These are phyloP conservation scores for Gallirallus australis DNA, from an alignment of 2,797 vertebrate genomes.

Conservation along the genomic window DNA sequence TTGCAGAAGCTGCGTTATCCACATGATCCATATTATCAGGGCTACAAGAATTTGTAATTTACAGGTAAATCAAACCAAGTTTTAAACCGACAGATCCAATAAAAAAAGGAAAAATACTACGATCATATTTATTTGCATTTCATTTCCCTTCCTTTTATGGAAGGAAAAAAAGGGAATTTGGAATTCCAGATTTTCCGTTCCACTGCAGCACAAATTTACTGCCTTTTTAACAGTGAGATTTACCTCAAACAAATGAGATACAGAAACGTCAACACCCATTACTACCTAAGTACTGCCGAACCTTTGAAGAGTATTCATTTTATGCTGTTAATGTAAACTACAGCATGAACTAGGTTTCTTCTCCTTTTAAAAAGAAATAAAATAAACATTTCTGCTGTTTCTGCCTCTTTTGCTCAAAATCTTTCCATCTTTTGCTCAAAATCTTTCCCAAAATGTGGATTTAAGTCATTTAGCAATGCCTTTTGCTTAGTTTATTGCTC, in stretches of 20 bases:
- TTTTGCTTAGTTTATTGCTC: background rate
- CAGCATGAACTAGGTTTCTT: background rate
- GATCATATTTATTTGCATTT: background rate
- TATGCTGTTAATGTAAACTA: background rate
- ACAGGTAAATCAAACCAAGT: background rate
- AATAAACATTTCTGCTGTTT: background rate
- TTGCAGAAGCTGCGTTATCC: slow-evolving; percentile 88
- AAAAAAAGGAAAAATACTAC: background rate
- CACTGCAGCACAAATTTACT: background rate
- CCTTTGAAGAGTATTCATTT: background rate
- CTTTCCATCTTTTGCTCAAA: background rate
- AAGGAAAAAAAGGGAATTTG: background rate
- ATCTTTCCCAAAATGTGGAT: background rate
- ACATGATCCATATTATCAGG: slow-evolving; percentile 89
- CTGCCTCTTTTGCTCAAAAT: background rate
- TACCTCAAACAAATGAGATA: background rate
- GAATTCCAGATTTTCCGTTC: background rate
- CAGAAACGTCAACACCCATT: background rate
- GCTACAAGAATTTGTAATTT: slow-evolving; percentile 68
- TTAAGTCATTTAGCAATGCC: background rate
- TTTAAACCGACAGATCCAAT: background rate
- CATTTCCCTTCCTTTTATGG: background rate
- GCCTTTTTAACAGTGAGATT: background rate
- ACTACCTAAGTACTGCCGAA: background rate
- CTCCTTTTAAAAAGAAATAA: background rate